A percentile compares a stretch with the other conserved stretches of the same genome.
These are phyloP conservation scores for Sphenodon punctatus DNA, from an alignment of 2,797 vertebrate species.

Conservation along the genomic window DNA sequence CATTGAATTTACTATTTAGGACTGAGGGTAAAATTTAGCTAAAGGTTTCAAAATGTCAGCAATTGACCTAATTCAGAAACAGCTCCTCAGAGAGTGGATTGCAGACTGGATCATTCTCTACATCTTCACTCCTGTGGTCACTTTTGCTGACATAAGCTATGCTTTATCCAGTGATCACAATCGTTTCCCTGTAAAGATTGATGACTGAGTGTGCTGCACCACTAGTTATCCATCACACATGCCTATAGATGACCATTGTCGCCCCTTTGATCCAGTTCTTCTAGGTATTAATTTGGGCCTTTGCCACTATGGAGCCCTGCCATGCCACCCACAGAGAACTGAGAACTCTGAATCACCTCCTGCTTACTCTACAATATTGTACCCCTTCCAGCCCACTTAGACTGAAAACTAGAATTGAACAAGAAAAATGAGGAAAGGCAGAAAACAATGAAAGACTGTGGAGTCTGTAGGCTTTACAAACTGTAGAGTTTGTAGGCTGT, in stretches of 20 bases:
- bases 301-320: slow-evolving; percentile 56
- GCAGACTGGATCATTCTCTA: slow-evolving; percentile 17
- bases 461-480: background rate
- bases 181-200: slow-evolving; percentile 64
- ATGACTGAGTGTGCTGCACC: slow-evolving; percentile 46
- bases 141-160: slow-evolving; percentile 67
- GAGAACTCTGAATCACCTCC: slow-evolving; percentile 58
- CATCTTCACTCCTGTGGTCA: slow-evolving; percentile 28
- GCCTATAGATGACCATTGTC: slow-evolving; percentile 53
- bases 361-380: slow-evolving; percentile 58
- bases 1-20: background rate
- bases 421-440: background rate
- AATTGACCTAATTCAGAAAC: slow-evolving; percentile 35
- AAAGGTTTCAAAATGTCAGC: slow-evolving; percentile 25
- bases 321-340: slow-evolving; percentile 49
- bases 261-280: slow-evolving; percentile 54
- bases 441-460: background rate
- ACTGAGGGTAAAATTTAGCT: background rate
- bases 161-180: slow-evolving; percentile 49
- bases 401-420: slow-evolving; percentile 8
- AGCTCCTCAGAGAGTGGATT: slow-evolving; percentile 34
- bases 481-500: background rate
- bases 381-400: background rate
- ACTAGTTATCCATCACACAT: slow-evolving; percentile 65
- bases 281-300: slow-evolving; percentile 61